These are phyloP conservation scores for Petaurus breviceps DNA, from an alignment of 2,113 vertebrate species.

Conservation along the genomic window DNA sequence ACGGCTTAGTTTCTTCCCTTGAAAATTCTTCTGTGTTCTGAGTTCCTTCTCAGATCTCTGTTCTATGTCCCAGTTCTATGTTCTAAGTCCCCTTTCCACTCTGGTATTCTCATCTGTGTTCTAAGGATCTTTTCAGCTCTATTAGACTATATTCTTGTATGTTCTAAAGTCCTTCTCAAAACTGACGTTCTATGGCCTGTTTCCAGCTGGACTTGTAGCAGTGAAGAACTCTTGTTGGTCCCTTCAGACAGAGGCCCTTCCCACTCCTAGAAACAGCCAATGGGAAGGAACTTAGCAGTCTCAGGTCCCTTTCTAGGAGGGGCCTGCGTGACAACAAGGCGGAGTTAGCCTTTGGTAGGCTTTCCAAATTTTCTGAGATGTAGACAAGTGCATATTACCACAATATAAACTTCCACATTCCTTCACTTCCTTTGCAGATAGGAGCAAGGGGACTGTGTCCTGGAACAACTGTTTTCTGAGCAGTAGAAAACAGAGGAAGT, in stretches of 20 bases:
- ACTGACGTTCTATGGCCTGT: background rate
- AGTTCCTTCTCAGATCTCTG: background rate
- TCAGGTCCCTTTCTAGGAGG: background rate
- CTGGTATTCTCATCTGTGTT: too few relatives aligned
- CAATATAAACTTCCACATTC: slow-evolving; percentile 76
- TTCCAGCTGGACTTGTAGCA: slow-evolving; percentile 73
- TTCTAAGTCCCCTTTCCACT: background rate
- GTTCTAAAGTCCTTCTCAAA: background rate
- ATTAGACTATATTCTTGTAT: background rate
- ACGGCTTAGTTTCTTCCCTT: background rate
- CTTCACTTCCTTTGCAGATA: slow-evolving; percentile 78
- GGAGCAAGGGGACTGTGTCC: background rate
- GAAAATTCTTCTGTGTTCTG: background rate
- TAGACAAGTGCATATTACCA: slow-evolving; percentile 54
- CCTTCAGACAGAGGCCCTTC: background rate
- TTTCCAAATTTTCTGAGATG: background rate
- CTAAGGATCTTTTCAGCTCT: background rate
- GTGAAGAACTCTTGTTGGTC: background rate
- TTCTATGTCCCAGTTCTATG: background rate
- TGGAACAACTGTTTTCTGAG: background rate
- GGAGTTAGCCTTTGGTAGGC: slow-evolving; percentile 32
- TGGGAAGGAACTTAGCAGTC: background rate
- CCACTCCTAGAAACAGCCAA: background rate
- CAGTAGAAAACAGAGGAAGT: slow-evolving; percentile 7
- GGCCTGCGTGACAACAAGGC: background rate